Conservation (phyloP, 2,113 vertebrate genomes). For the Casuarius casuarius region DNA sequence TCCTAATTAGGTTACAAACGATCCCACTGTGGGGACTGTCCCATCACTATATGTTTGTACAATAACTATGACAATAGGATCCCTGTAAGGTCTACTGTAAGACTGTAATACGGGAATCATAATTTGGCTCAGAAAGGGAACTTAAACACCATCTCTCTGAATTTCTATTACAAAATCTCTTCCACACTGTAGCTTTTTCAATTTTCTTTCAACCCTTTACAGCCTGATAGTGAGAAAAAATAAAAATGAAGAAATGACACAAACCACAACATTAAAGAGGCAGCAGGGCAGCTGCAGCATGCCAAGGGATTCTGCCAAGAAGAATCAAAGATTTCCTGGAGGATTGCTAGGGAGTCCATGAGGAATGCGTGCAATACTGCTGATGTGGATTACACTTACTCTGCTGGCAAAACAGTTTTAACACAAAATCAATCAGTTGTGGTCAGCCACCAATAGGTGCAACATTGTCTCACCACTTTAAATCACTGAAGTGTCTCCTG, state of each 20-base stretch:
- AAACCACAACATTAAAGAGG: neutral
- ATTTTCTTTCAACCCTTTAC: neutral
- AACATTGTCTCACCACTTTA: neutral
- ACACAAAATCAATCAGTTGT: neutral
- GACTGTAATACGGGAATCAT: neutral
- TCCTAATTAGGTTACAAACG: neutral
- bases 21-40: neutral
- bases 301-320: neutral
- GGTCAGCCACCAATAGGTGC: neutral
- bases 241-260: neutral
- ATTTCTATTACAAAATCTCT: neutral
- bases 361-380: rapidly evolving
- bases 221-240: neutral
- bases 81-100: neutral
- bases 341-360: neutral
- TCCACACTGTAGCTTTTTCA: neutral
- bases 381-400: neutral
- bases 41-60: neutral
- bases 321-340: neutral
- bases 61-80: neutral
- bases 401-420: neutral
- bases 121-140: neutral
- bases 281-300: neutral
- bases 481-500: neutral
- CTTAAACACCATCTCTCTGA: neutral